These are phyloP conservation scores for Meta bourneti DNA, from an alignment of 2,888 invertebrate genomes.

Conservation along the genomic window DNA sequence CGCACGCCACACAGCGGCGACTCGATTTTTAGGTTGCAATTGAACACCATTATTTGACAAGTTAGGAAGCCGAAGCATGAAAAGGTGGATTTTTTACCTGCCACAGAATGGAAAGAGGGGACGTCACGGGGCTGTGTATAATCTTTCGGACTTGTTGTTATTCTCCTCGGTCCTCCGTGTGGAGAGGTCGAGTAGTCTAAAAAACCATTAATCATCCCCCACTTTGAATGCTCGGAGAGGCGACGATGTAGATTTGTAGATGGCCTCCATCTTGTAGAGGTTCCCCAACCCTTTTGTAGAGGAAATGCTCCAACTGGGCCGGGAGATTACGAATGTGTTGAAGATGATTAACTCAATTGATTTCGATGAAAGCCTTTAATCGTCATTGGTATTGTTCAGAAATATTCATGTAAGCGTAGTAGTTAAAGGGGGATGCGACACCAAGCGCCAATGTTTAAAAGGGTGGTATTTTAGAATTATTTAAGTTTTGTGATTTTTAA, in stretches of 20 bases:
- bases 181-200: conserved; percentile 7
- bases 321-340: no score
- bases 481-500: no score
- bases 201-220: conserved; percentile 59
- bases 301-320: background rate
- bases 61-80: conserved; percentile 30
- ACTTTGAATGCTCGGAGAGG: background rate
- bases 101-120: conserved; percentile 9
- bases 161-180: conserved; percentile 14
- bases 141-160: background rate
- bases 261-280: background rate
- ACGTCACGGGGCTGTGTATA: conserved; percentile 1
- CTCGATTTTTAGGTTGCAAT: conserved; percentile 42
- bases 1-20: conserved; percentile 23
- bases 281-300: background rate
- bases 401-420: no score
- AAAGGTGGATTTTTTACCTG: conserved; percentile 15
- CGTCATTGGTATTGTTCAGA: no score
- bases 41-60: conserved; percentile 68
- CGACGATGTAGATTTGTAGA: background rate
- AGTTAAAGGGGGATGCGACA: no score
- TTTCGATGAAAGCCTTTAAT: no score
- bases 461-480: no score
- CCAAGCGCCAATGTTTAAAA: no score
- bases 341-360: no score